These are phyloP conservation scores for Dryocosmus kuriphilus DNA, from an alignment of 2,888 invertebrate genomes.

Conservation along the genomic window DNA sequence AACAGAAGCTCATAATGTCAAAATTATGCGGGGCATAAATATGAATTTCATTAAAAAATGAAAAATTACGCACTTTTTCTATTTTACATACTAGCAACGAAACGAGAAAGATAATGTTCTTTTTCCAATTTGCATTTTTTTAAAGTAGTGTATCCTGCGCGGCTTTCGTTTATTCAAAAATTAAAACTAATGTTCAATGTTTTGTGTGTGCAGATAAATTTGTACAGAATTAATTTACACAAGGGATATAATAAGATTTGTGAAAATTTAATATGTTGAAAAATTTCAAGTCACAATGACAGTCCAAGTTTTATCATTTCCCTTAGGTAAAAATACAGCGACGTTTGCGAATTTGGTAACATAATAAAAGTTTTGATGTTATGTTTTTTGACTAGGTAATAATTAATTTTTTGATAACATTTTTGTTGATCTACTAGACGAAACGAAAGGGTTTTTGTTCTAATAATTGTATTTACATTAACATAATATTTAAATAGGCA, in stretches of 20 bases:
- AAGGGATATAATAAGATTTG: constrained; percentile 2
- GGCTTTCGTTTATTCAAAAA: constrained; percentile 25
- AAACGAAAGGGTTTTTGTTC: too few relatives aligned
- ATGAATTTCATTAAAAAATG: neutral
- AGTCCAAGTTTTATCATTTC: neutral
- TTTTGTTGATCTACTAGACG: too few relatives aligned
- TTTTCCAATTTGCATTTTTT: constrained; percentile 12
- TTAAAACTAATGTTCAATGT: constrained; percentile 18
- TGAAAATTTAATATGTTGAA: constrained; percentile 28
- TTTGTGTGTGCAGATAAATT: constrained; percentile 14
- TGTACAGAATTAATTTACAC: constrained; percentile 24
- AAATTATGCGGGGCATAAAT: neutral
- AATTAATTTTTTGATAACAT: too few relatives aligned
- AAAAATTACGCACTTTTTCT: neutral
- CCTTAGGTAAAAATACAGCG: neutral
- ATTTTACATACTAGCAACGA: constrained; percentile 3
- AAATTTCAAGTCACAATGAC: neutral
- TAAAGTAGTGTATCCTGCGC: neutral
- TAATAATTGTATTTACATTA: too few relatives aligned
- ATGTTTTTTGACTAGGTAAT: too few relatives aligned
- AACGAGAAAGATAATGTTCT: neutral
- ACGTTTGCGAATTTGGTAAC: too few relatives aligned
- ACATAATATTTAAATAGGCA: too few relatives aligned
- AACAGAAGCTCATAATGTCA: neutral
- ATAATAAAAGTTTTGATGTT: too few relatives aligned